Conservation (phyloP, 2,113 vertebrate species). For the Lontra canadensis region DNA sequence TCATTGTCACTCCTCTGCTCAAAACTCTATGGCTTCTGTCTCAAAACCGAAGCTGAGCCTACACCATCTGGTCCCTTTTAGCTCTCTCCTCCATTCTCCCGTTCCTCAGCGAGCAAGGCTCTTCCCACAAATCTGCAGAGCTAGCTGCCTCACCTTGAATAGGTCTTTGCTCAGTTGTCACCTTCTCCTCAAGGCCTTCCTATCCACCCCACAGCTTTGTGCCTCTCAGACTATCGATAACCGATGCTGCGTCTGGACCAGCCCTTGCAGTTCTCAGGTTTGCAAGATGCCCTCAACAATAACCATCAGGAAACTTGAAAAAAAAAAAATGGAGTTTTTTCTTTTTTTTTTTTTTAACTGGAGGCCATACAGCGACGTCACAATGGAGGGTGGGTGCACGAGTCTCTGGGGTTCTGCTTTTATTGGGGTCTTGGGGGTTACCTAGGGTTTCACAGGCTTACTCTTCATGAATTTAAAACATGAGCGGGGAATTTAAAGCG, state of each 20-base stretch:
- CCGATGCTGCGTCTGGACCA: background rate
- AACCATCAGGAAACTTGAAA: background rate
- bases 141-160: rapidly evolving
- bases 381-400: background rate
- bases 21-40: rapidly evolving
- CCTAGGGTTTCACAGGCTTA: background rate
- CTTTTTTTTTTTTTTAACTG: background rate
- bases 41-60: background rate
- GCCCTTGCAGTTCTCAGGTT: background rate
- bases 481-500: background rate
- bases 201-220: background rate
- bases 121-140: background rate
- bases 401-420: background rate
- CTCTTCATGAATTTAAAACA: background rate
- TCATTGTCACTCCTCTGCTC: background rate
- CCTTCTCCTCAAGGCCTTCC: no score
- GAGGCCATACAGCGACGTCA: background rate
- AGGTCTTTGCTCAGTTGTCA: background rate
- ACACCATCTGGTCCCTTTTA: rapidly evolving
- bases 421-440: no score
- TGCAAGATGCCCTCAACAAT: background rate
- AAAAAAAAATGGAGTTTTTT: background rate
- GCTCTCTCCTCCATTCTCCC: background rate
- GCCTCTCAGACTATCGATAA: background rate
- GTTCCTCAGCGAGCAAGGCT: background rate